These are phyloP conservation scores for Diadema setosum DNA, from an alignment of 35 echinoderm and acorn worm species.

Conservation along the genomic window DNA sequence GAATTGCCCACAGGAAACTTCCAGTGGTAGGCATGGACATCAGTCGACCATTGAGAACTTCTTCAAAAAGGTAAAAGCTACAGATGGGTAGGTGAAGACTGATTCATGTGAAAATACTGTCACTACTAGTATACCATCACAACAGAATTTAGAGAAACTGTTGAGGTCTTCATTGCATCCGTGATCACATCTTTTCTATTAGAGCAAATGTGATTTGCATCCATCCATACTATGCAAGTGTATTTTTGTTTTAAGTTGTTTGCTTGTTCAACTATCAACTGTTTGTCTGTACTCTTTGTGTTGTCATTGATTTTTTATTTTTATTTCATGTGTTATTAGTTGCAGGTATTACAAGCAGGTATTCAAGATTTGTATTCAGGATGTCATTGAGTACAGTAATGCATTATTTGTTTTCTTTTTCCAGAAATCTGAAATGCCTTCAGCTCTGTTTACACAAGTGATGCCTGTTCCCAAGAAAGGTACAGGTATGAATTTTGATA, in stretches of 20 bases:
- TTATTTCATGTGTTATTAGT: background rate
- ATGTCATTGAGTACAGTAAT: background rate
- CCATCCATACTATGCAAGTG: background rate
- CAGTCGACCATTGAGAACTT: background rate
- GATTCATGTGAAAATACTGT: background rate
- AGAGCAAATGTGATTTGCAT: background rate
- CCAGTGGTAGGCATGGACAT: background rate
- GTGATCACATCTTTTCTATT: background rate
- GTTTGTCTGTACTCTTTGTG: background rate
- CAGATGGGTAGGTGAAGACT: background rate
- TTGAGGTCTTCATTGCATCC: background rate
- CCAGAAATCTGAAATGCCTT: constrained; percentile 2
- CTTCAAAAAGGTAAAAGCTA: background rate
- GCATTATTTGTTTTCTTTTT: background rate
- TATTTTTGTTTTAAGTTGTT: background rate
- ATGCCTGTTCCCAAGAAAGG: background rate
- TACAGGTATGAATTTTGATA: background rate
- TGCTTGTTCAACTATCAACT: background rate
- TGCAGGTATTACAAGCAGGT: background rate
- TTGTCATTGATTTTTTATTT: background rate
- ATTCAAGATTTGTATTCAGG: background rate
- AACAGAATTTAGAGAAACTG: background rate
- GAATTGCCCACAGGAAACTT: too few relatives aligned
- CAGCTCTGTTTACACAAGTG: background rate
- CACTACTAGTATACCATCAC: background rate